Evolutionary conservation across 2,888 invertebrate species (phyloP), one percentile per base, ranked within the genome.

Genomic region (Ypsolopha scabrella): DNA sequence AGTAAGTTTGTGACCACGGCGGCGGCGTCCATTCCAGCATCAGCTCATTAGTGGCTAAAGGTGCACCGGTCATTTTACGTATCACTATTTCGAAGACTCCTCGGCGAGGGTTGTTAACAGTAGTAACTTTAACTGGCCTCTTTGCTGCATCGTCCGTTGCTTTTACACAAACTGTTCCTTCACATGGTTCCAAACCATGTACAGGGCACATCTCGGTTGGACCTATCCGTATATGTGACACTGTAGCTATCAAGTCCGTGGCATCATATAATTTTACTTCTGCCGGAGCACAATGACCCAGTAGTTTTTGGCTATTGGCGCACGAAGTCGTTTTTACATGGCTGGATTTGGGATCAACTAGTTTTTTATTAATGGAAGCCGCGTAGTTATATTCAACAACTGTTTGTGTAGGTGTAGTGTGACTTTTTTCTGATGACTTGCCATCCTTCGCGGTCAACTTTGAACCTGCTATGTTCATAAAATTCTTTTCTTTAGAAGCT

Each of bases 11-110:
- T 24, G 24, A 24, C 24, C 24, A 24, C 2, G 46, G 41, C 7
- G 85, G 85, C 1, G 83, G 85, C 6, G 78, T 79, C 85, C 85
- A 86, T 62, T 86, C 85, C 41, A 86, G 59, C 77, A 85, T 80
- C 41, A 86, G 58, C 58, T 86, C 85, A 56, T 83, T 83, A 55
- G 62, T 81, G 8, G 85, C 85, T 13, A 85, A 62, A 10, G 82
- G 80, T 35, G 81, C 80, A 34, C 82, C 83, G 14, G 63, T 77
- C 53, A 83, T 63, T 63, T 68, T 74, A 41, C 83, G 74, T 54
- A 86, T 70, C 2, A 82, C 79, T 51, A 86, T 57, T 63, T 86
- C 85, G 56, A 85, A 86, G 33, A 86, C 85, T 14, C 85, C 85
- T 48, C 80, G 69, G 10, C 85, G 72, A 6, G 82, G 75, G 64